phyloP scores from a whole-genome alignment of 2,888 invertebrate species.

The Drosophila infuscata region DNA sequence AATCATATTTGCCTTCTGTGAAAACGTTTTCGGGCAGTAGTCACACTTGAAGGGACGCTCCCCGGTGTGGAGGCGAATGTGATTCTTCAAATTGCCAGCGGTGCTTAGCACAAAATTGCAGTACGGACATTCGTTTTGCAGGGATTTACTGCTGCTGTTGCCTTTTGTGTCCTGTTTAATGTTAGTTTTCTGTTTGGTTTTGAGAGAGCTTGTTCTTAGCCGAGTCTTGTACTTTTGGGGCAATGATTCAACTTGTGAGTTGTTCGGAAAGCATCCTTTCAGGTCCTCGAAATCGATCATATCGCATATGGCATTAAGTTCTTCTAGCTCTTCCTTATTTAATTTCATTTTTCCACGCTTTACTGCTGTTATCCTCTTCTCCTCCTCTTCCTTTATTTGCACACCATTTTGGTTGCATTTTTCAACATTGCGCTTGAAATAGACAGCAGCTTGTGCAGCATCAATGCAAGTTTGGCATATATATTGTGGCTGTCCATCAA shows the following conservation, averaged over 20 bases:
- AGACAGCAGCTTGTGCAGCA: constrained; percentile 3
- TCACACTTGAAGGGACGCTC: constrained; percentile 28
- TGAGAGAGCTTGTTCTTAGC: background rate
- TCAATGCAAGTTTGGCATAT: constrained; percentile 28
- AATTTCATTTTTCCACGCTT: background rate
- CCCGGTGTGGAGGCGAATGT: constrained; percentile 31
- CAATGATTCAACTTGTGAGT: background rate
- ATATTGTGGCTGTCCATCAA: constrained; percentile 10
- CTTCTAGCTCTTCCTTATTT: background rate
- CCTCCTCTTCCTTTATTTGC: background rate
- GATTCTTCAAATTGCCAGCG: constrained; percentile 16
- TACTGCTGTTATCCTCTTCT: too few species aligned
- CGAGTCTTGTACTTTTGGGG: background rate
- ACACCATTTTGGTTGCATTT: background rate
- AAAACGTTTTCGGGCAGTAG: constrained; percentile 18
- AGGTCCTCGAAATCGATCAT: constrained; percentile 13
- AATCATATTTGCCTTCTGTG: background rate
- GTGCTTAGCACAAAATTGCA: background rate
- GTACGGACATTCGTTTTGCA: background rate
- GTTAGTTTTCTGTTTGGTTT: background rate
- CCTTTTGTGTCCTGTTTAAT: background rate
- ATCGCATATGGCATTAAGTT: constrained; percentile 8
- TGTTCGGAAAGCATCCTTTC: background rate
- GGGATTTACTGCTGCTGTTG: too few species aligned
- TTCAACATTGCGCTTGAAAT: constrained; percentile 25